Base-by-base conservation (phyloP, 2,888 invertebrate genomes). In the Lymantria monacha region DNA sequence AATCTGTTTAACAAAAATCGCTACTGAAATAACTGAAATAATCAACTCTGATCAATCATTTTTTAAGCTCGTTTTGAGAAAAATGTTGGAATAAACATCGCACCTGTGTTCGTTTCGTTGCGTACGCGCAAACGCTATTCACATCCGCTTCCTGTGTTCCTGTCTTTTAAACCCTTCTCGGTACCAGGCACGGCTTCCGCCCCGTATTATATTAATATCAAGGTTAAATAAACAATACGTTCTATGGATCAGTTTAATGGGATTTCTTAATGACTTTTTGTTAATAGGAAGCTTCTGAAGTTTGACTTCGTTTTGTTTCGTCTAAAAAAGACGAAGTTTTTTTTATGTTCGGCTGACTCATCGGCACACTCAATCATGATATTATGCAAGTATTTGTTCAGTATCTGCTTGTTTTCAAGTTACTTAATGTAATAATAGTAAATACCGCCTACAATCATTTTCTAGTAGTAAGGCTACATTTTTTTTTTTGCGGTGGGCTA, bases 101-200 rank as follows among this genome's bases (percentile, higher is more conserved):
- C 66, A 65, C 33, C 66, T 66, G 67, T 58, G 68, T 58, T 56
- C 57, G 63, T 46, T 38, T 22, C 54, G 57, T 55, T 57, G 60
- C 49, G 59, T 48, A 56, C 48, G 70, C 70, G 74, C 73, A 73
- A 69, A 76, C 70, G 65, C 70, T 70, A 61, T 74, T 63, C 64
- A 77, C 83, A 85, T 89, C 88, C 90, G 88, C 68, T 90, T 89
- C 88, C 89, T 78, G 83, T 85, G 73, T 79, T 80, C 75, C 79
- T 79, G 70, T 76, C 81, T 76, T 68, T 61, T 53, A 65, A 70
- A 70, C 67, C 78, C 69, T 74, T 74, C 63, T 55, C 53, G 47
- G 63, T 72, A 66, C 67, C 74, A 72, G 70, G 63, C 63, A 70
- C 63, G 67, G 61, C 66, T 73, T 81, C 74, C 75, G 74, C 68